Conservation (phyloP, 2,888 invertebrate genomes). For the Synanthedon formicaeformis region DNA sequence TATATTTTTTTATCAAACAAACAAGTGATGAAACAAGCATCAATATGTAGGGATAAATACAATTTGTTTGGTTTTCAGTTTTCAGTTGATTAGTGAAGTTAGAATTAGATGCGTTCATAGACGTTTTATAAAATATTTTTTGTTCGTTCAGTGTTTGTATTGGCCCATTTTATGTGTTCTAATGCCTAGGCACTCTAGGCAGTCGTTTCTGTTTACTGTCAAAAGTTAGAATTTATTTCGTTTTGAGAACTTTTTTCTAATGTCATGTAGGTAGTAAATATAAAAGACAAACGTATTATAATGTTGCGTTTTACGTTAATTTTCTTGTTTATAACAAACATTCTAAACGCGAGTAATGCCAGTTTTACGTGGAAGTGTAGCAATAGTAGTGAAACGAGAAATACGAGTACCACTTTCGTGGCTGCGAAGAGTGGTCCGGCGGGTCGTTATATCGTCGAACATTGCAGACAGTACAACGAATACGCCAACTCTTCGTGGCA, state of each 20-base stretch:
- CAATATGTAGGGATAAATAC: no score
- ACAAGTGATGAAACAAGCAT: no score
- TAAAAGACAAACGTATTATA: neutral
- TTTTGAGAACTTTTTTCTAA: neutral
- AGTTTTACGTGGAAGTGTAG: neutral
- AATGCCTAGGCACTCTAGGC: no score
- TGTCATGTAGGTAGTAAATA: neutral
- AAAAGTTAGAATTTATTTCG: neutral
- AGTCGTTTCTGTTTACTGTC: no score
- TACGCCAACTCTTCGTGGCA: conserved; percentile 2
- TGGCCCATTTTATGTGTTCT: no score
- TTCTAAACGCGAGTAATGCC: neutral
- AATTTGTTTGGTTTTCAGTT: no score
- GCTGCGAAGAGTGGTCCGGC: conserved; percentile 1
- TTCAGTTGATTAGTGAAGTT: no score
- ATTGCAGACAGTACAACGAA: conserved; percentile 1
- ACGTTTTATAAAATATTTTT: no score
- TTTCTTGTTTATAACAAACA: conserved; percentile 1
- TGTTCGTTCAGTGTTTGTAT: no score
- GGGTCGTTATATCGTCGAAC: conserved; percentile 6
- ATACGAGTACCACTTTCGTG: conserved; percentile 2
- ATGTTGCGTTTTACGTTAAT: conserved; percentile 3
- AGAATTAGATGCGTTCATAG: no score
- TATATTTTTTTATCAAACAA: no score
- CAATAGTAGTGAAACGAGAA: neutral